Evolutionary conservation across 2,113 vertebrate species (phyloP), one percentile per base, ranked within the genome.

Genomic region (Reinhardtius hippoglossoides): DNA sequence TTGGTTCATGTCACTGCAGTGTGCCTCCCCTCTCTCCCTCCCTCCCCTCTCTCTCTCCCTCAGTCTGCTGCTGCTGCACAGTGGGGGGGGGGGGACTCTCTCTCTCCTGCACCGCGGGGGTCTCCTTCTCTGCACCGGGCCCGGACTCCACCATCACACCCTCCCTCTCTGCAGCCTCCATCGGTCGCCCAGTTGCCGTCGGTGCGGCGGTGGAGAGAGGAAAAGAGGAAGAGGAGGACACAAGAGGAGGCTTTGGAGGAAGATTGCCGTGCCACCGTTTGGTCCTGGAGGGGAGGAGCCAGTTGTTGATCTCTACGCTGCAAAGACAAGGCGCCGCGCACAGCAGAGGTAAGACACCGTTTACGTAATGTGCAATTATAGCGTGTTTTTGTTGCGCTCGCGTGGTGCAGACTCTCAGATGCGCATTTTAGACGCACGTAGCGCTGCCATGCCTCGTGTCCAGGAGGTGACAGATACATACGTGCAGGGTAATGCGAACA

Each of bases 281-380:
- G 84, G 72, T 89, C 71, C 88, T 92, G 65, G n/a, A 84, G 91
- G 91, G 94, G 94, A 90, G 94, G 94, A 93, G 94, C 89, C 88
- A 90, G 80, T 87, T 79, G 82, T 84, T 74, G 86, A 88, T 88
- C 46, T 76, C 80, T 80, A 87, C 85, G 87, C 84, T 88, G 91
- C 91, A 84, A 83, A 76, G 74, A 87, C 74, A 89, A 87, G 86
- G 82, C 87, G 78, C 85, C 72, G 89, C 62, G 58, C 58, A 50
- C 46, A 18, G 55, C 82, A 76, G 48, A 94, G 94, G 94, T 93
- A 94, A 92, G 90, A 76, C 26, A 48, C 78, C 74, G 67, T 87
- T 90, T 93, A 92, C 88, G 87, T 90, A 88, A 90, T 50, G 46
- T 50, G 46, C 14, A 50, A 56, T 83, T 50, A 81, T 84, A 71